Percentiles rank a stretch among this genome's conserved stretches.
Conservation (phyloP, 2,797 vertebrate genomes). For the Sebastiscus tertius region DNA sequence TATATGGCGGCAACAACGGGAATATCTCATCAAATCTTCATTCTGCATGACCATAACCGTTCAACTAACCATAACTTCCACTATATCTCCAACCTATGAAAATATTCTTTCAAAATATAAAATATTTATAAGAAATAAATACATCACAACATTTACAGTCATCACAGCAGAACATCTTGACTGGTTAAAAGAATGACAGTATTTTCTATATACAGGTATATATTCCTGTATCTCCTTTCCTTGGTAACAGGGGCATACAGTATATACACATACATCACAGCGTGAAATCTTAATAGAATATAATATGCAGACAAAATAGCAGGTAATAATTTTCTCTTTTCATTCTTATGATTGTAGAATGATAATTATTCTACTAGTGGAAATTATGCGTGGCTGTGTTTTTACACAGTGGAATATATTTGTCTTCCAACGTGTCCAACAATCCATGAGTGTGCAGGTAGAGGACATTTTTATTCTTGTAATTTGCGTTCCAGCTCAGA, state of each 20-base stretch:
- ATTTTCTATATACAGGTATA: background rate
- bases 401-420: conserved; percentile 4
- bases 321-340: background rate
- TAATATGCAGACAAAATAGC: conserved; percentile 21
- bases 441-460: background rate
- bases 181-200: conserved; percentile 5
- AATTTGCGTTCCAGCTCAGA: conserved; percentile 82
- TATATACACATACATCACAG: conserved; percentile 26
- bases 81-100: conserved; percentile 28
- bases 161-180: conserved; percentile 8
- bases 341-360: background rate
- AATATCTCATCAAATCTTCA: conserved; percentile 7
- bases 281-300: conserved; percentile 20
- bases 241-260: conserved; percentile 12
- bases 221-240: background rate
- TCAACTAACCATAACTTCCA: background rate
- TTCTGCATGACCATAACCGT: background rate
- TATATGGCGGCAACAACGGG: background rate
- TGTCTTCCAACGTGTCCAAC: background rate
- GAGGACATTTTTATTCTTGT: conserved; percentile 63
- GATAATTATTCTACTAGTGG: background rate
- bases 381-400: conserved; percentile 4
- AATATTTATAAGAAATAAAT: conserved; percentile 64
- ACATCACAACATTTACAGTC: conserved; percentile 46
- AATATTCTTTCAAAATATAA: conserved; percentile 60